phyloP scores from a whole-genome alignment of 2,888 invertebrate species.

The Nomada fabriciana region DNA sequence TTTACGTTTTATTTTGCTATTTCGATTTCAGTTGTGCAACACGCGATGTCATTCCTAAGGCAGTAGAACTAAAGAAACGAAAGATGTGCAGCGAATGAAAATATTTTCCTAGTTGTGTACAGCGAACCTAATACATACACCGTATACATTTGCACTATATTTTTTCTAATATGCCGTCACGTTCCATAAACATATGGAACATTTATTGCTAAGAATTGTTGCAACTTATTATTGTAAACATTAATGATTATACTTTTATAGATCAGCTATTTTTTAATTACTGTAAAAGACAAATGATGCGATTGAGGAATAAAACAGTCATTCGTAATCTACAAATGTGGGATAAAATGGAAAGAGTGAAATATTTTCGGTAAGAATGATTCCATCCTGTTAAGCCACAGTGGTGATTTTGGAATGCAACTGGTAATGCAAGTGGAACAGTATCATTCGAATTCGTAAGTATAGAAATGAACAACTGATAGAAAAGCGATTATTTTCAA shows the following conservation, averaged over 20 bases:
- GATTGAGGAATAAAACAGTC: conserved; percentile 44
- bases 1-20: too few species aligned
- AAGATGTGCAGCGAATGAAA: conserved; percentile 11
- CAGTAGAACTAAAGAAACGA: not conserved
- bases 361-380: too few species aligned
- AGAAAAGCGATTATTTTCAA: too few species aligned
- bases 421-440: too few species aligned
- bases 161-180: conserved; percentile 82
- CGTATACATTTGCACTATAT: conserved; percentile 77
- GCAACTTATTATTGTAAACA: conserved; percentile 75
- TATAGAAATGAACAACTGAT: too few species aligned
- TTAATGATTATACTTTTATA: conserved; percentile 81
- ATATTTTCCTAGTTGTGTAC: conserved; percentile 68
- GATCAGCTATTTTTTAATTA: conserved; percentile 83
- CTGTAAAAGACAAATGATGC: conserved; percentile 76
- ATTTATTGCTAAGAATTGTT: conserved; percentile 71
- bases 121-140: conserved; percentile 67
- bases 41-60: not conserved
- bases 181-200: conserved; percentile 60
- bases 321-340: conserved; percentile 7
- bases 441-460: too few species aligned
- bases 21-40: too few species aligned
- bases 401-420: too few species aligned
- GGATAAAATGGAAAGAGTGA: not conserved
- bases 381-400: too few species aligned